Base-by-base conservation (phyloP, 2,888 invertebrate genomes). In the Ypsolopha sequella region DNA sequence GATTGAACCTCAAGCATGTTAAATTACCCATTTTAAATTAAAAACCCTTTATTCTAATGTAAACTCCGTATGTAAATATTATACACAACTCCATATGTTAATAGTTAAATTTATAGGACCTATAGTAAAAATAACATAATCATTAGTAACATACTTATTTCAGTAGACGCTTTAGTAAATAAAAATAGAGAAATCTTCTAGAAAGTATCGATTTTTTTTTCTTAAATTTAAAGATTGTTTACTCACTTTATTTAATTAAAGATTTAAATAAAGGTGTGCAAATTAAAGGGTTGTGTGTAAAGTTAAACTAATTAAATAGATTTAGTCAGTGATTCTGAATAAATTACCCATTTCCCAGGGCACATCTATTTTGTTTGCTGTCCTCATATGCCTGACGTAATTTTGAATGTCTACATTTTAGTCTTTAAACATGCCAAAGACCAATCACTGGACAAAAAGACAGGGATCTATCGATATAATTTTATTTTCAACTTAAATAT, bases 251-350 rank as follows among this genome's bases (percentile, higher is more conserved):
- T 64, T 68, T 74, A 66, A 70, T 71, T 70, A 68, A 67, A 69
- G 66, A 36, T 35, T 41, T 67, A 66, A 73, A 71, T 75, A 78
- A 82, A 77, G 82, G 84, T 80, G 85, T 86, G 86, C 85, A 86
- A 84, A 85, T 76, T 80, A 81, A 85, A 86, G 78, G 86, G 86
- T 86, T 86, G 86, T 86, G 86, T 86, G 85, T 86, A 86, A 86
- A 84, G 73, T 81, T 82, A 82, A 81, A 77, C 79, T 85, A 84
- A 76, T 74, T 79, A 76, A 81, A 76, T 82, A 82, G 79, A 77
- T 76, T 65, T 80, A 76, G 76, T 75, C 65, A 65, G 70, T 76
- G 73, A 74, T 76, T 78, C 41, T 70, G 64, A 60, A 66, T 70
- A 70, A 76, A 72, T 71, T 67, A 63, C 57, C 54, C 52, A 51